A percentile compares a stretch with the other conserved stretches of the same genome.
Evolutionary conservation across 2,113 vertebrate genomes (phyloP).

Genomic region (Deroptyus accipitrinus): DNA sequence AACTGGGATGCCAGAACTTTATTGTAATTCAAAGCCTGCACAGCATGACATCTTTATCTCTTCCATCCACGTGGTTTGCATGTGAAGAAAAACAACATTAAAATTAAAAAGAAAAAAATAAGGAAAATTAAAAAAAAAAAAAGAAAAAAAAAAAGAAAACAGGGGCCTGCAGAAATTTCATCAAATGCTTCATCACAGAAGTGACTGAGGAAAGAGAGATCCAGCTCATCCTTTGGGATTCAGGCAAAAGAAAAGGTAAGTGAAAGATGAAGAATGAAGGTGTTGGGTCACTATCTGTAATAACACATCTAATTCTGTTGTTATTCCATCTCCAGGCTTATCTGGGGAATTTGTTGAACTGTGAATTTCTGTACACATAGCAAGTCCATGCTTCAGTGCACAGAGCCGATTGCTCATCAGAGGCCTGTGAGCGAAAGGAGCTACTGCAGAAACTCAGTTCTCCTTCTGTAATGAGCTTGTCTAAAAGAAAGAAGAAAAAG

Average conservation of each 20-base stretch:
- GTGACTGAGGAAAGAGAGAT: neutral
- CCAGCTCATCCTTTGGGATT: neutral
- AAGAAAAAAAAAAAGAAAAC: neutral
- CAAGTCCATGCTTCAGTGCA: slow-evolving; percentile 60
- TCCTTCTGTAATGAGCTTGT: slow-evolving; percentile 52
- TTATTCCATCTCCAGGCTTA: slow-evolving; percentile 54
- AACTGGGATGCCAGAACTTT: neutral
- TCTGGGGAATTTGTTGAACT: slow-evolving; percentile 59
- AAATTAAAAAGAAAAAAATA: slow-evolving; percentile 16
- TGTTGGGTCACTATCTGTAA: slow-evolving; percentile 62
- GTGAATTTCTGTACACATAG: slow-evolving; percentile 54
- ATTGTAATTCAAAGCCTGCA: neutral
- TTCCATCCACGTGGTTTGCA: neutral
- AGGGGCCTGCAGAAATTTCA: slow-evolving; percentile 13
- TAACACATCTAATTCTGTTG: slow-evolving; percentile 65
- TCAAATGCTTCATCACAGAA: slow-evolving; percentile 9
- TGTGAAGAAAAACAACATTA: neutral
- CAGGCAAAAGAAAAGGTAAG: slow-evolving; percentile 33
- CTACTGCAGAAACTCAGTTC: slow-evolving; percentile 48
- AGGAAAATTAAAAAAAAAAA: neutral
- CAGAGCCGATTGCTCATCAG: slow-evolving; percentile 63
- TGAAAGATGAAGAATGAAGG: slow-evolving; percentile 46
- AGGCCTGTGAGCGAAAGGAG: slow-evolving; percentile 24
- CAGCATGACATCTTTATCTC: neutral
- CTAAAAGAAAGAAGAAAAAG: slow-evolving; percentile 41